phyloP scores from a whole-genome alignment of 2,797 vertebrate species.

The Netta rufina region DNA sequence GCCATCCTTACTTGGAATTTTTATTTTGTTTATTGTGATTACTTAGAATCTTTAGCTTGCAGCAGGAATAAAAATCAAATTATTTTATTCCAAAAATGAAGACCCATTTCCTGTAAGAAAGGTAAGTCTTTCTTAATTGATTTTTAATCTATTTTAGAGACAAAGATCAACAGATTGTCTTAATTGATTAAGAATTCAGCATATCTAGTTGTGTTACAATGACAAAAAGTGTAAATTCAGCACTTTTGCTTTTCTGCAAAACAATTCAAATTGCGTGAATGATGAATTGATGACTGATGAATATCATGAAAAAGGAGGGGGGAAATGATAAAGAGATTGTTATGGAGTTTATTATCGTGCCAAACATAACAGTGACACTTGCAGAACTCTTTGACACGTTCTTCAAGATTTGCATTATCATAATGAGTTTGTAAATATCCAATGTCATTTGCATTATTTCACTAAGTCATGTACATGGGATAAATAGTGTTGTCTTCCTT shows the following conservation, averaged over 20 bases:
- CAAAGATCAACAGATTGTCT: neutral
- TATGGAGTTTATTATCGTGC: neutral
- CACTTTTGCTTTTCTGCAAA: neutral
- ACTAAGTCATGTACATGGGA: conserved; percentile 11
- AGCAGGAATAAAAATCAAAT: conserved; percentile 14
- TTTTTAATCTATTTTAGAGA: neutral
- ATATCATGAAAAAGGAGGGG: neutral
- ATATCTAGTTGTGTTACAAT: neutral
- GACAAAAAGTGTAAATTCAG: neutral
- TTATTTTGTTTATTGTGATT: neutral
- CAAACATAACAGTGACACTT: neutral
- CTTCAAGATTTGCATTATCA: conserved; percentile 11
- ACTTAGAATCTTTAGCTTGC: neutral
- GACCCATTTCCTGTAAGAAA: neutral
- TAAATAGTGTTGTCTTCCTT: neutral
- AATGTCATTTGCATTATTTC: neutral
- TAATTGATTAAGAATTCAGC: neutral
- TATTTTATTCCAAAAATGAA: neutral
- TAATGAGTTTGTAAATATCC: conserved; percentile 1
- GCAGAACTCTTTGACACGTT: neutral
- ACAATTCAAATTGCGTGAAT: neutral
- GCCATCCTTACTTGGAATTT: neutral
- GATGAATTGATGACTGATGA: neutral
- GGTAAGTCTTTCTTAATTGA: conserved; percentile 13
- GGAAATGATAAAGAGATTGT: neutral